A percentile compares a stretch with the other conserved stretches of the same genome.
Conservation (phyloP, 1,140 invertebrate genomes). For the Teleopsis dalmanni region DNA sequence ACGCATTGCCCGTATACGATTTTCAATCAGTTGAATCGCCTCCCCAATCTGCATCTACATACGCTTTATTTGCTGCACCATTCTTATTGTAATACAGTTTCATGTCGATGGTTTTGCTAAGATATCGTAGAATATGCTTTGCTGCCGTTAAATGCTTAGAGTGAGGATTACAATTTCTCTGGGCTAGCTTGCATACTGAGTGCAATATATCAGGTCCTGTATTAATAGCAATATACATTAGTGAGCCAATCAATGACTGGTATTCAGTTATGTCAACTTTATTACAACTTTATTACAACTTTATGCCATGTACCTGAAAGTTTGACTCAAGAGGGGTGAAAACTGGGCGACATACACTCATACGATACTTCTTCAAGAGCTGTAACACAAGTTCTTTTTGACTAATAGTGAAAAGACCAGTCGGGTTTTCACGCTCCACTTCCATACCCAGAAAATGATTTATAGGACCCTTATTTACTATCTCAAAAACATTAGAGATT, state of each 20-base stretch:
- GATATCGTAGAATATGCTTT: background rate
- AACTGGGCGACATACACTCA: conserved; percentile 2
- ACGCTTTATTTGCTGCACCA: background rate
- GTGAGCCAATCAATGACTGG: background rate
- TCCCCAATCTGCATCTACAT: background rate
- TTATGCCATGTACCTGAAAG: conserved; percentile 2
- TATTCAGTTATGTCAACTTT: background rate
- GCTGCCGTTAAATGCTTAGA: background rate
- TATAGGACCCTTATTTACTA: conserved; percentile 3
- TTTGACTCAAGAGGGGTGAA: background rate
- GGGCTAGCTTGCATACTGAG: background rate
- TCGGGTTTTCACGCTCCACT: background rate
- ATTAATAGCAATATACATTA: conserved; percentile 3
- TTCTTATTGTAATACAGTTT: background rate
- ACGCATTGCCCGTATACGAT: too few species aligned
- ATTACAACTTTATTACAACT: conserved; percentile 1
- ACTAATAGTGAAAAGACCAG: background rate
- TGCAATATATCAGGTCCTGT: background rate
- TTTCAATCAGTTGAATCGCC: background rate
- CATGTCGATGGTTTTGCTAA: background rate
- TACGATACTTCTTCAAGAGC: background rate
- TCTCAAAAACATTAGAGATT: background rate
- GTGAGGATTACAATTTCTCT: conserved; percentile 4
- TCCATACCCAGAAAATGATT: conserved; percentile 5
- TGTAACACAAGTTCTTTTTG: conserved; percentile 20